A percentile compares a stretch with the other conserved stretches of the same genome.
phyloP scores from a whole-genome alignment of 1,140 invertebrate genomes.

The Paracyclopina nana region DNA sequence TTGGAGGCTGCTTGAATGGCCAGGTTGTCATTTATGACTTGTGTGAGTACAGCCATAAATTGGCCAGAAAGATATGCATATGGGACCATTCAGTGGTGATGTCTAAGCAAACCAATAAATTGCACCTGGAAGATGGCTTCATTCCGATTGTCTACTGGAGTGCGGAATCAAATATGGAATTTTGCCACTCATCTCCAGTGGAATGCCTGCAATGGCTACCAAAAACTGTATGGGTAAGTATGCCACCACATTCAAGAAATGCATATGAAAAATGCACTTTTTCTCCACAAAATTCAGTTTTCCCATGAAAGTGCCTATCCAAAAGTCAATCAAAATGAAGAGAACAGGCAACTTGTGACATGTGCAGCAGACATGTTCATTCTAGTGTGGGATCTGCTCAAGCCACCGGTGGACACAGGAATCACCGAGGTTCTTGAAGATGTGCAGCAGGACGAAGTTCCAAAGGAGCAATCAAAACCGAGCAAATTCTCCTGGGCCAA shows the following conservation, averaged over 20 bases:
- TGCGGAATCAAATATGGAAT: conserved; percentile 4
- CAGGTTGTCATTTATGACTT: conserved; percentile 14
- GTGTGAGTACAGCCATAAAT: not conserved
- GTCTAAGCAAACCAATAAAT: not conserved
- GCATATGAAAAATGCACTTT: not conserved
- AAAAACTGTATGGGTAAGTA: not conserved
- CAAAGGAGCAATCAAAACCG: not conserved
- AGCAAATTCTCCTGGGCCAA: not conserved
- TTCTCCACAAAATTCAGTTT: not conserved
- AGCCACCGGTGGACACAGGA: not conserved
- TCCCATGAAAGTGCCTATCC: not conserved
- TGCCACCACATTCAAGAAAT: not conserved
- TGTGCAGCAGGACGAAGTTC: too few relatives aligned
- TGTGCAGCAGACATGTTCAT: not conserved
- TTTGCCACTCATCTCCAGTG: not conserved
- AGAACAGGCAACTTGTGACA: not conserved
- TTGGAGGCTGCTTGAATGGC: conserved; percentile 11
- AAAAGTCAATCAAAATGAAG: not conserved
- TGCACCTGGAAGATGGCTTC: conserved; percentile 1
- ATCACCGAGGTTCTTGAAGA: not conserved
- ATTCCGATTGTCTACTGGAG: not conserved
- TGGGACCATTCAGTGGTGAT: conserved; percentile 1
- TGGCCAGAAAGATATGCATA: not conserved
- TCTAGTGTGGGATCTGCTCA: not conserved
- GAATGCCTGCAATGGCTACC: conserved; percentile 8